phyloP scores from a whole-genome alignment of 1,140 invertebrate genomes.

The Pomacea maculata region DNA sequence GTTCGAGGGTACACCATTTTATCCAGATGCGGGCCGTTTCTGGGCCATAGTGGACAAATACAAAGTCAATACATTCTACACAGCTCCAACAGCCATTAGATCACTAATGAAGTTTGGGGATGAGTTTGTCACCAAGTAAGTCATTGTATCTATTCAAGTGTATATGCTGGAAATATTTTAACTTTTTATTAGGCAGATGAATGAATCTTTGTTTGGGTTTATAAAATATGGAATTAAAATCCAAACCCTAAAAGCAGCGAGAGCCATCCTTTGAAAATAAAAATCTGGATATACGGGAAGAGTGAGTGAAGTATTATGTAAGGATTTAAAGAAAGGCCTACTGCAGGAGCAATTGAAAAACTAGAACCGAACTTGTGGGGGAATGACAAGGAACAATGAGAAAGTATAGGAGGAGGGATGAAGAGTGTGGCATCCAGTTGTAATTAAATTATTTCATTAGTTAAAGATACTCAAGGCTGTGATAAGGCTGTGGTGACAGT shows the following conservation, averaged over 20 bases:
- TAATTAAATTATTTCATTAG: too few species aligned
- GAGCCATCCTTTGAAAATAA: not conserved
- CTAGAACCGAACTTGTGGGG: too few species aligned
- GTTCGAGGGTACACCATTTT: conserved; percentile 95
- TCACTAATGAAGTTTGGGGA: conserved; percentile 89
- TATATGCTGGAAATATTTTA: not conserved
- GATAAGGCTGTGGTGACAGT: too few species aligned
- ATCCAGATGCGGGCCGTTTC: conserved; percentile 76
- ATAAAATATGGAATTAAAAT: too few species aligned
- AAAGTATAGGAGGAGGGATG: too few species aligned
- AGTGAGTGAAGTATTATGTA: too few species aligned
- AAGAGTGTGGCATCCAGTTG: too few species aligned
- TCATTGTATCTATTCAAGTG: conserved; percentile 1
- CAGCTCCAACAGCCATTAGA: conserved; percentile 96
- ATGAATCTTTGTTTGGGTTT: too few species aligned
- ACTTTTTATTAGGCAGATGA: not conserved
- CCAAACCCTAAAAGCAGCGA: not conserved
- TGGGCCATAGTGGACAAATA: conserved; percentile 95
- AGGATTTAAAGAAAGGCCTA: too few species aligned
- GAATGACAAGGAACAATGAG: too few species aligned
- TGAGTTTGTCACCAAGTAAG: conserved; percentile 69
- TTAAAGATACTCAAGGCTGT: too few species aligned
- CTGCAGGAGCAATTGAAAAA: too few species aligned
- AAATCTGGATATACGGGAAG: not conserved
- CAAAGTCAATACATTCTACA: conserved; percentile 96